Percentiles rank a stretch among this genome's conserved stretches.
Conservation (phyloP, 2,797 vertebrate species). For the Diplodus sargus region DNA sequence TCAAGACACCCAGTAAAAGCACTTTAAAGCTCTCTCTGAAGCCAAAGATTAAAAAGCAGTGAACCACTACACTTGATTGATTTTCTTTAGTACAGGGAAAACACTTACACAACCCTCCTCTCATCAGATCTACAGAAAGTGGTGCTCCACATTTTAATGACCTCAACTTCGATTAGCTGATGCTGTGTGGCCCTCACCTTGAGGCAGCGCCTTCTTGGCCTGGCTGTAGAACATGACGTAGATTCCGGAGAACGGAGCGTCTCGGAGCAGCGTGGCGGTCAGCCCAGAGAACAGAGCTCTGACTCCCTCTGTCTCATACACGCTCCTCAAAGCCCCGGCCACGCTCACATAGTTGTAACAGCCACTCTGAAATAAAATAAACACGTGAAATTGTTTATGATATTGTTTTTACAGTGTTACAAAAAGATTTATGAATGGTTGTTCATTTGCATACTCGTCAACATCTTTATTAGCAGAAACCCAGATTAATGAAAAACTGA, state of each 20-base stretch:
- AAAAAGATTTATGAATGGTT: background rate
- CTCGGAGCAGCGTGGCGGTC: constrained; percentile 93
- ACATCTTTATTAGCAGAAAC: background rate
- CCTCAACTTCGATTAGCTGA: background rate
- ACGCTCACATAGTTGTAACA: constrained; percentile 91
- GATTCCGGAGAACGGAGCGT: constrained; percentile 96
- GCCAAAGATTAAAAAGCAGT: background rate
- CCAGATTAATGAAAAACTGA: background rate
- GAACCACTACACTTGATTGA: background rate
- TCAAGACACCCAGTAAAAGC: too few relatives aligned
- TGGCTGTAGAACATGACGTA: constrained; percentile 99
- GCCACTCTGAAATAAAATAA: constrained; percentile 87
- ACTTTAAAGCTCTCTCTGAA: too few relatives aligned
- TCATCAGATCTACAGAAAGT: background rate
- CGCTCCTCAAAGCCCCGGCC: constrained; percentile 87
- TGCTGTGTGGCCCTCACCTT: constrained; percentile 76
- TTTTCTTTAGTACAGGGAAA: background rate
- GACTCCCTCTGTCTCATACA: constrained; percentile 90
- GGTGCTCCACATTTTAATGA: background rate
- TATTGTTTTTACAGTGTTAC: background rate
- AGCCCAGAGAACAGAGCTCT: constrained; percentile 94
- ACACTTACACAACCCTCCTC: background rate
- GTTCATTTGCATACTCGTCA: constrained; percentile 7
- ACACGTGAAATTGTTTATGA: background rate
- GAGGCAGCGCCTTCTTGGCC: constrained; percentile 87